These are phyloP conservation scores for Drosophila phalerata DNA, from an alignment of 2,888 invertebrate species.

Conservation along the genomic window DNA sequence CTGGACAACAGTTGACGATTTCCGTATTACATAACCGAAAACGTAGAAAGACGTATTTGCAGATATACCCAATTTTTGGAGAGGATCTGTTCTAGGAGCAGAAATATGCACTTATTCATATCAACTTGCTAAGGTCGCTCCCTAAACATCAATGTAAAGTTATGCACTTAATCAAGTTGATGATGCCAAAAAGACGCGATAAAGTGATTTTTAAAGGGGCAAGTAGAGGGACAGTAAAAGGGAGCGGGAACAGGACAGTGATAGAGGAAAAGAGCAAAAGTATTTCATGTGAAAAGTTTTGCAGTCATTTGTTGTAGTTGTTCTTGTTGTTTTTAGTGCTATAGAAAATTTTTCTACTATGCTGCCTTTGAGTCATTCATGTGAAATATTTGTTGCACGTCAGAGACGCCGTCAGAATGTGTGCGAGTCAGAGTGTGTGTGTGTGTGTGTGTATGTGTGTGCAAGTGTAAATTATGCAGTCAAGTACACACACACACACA, in stretches of 20 bases:
- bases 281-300: constrained; percentile 51
- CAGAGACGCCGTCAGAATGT: constrained; percentile 31
- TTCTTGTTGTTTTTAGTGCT: constrained; percentile 19
- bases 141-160: constrained; percentile 50
- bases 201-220: background rate
- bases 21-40: constrained; percentile 41
- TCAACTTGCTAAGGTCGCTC: constrained; percentile 1
- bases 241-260: background rate
- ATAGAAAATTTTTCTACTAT: constrained; percentile 56
- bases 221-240: background rate
- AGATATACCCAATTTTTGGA: background rate
- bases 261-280: constrained; percentile 10
- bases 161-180: constrained; percentile 72
- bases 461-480: constrained; percentile 33
- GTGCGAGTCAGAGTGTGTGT: constrained; percentile 11
- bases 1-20: constrained; percentile 38
- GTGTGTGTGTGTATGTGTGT: constrained; percentile 14
- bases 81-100: background rate
- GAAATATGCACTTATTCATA: background rate
- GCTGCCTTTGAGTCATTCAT: constrained; percentile 68
- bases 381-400: constrained; percentile 62
- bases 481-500: constrained; percentile 21
- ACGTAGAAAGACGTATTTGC: background rate
- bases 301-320: constrained; percentile 22
- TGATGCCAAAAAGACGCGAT: constrained; percentile 38